Evolutionary conservation across 2,113 vertebrate species (phyloP).

Genomic region (Paradoxurus hermaphroditus): DNA sequence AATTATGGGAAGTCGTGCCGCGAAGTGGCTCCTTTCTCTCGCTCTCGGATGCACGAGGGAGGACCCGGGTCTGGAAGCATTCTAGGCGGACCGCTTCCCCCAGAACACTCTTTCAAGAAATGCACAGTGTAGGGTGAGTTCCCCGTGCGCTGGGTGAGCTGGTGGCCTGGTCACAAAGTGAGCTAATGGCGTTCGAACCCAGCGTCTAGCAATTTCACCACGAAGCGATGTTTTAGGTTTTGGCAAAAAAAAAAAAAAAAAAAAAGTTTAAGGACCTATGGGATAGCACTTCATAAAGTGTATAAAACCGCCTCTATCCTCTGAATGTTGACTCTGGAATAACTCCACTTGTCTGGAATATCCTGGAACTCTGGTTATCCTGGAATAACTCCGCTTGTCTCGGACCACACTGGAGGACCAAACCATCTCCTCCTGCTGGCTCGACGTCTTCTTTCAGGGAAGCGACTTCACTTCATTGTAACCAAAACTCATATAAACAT

Average conservation of each 20-base stretch:
- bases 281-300: background rate
- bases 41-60: background rate
- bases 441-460: background rate
- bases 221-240: background rate
- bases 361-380: too few species aligned
- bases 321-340: background rate
- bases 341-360: too few species aligned
- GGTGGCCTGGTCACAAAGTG: background rate
- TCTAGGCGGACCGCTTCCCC: background rate
- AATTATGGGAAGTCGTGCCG: background rate
- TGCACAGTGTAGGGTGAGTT: background rate
- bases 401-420: background rate
- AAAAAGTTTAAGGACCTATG: background rate
- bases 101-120: background rate
- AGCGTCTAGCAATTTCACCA: background rate
- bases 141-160: background rate
- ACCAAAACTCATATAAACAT: background rate
- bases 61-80: background rate
- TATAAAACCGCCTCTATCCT: background rate
- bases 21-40: background rate
- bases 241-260: background rate
- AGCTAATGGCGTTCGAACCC: background rate
- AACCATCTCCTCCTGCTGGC: background rate
- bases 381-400: background rate
- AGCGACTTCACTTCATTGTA: background rate